Evolutionary conservation across 2,797 vertebrate species (phyloP).

Genomic region (Macrochelys suwanniensis): DNA sequence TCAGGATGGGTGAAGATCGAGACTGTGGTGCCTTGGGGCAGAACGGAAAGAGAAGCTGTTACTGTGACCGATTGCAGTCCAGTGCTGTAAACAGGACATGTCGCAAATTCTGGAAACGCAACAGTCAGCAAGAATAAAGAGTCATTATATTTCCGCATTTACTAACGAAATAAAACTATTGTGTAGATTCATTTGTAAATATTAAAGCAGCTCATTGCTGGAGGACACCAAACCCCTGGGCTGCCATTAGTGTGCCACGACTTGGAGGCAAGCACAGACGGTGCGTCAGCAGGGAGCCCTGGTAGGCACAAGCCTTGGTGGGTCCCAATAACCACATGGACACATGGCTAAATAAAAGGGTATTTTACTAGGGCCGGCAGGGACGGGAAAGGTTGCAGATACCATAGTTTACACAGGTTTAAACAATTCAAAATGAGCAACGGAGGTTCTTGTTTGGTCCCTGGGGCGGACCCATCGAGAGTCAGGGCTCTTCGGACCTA

Average conservation of each 20-base stretch:
- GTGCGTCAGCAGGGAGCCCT: background rate
- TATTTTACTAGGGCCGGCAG: background rate
- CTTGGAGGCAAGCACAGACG: background rate
- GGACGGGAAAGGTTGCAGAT: background rate
- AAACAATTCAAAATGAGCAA: background rate
- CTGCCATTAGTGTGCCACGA: background rate
- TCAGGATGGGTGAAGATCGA: background rate
- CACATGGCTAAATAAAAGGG: background rate
- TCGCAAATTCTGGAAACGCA: background rate
- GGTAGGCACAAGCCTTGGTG: background rate
- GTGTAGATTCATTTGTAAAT: background rate
- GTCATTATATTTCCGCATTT: background rate
- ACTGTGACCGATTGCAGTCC: fast-evolving
- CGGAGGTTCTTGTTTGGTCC: background rate
- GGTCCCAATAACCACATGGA: background rate
- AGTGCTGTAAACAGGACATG: background rate
- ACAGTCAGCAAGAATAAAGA: background rate
- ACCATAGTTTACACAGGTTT: background rate
- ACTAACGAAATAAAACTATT: background rate
- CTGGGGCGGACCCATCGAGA: background rate
- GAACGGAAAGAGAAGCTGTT: background rate
- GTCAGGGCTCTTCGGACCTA: background rate
- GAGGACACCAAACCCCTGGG: background rate
- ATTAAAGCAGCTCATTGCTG: background rate
- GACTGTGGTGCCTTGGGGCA: background rate